Percentiles rank a stretch among this genome's conserved stretches.
Evolutionary conservation across 2,888 invertebrate species (phyloP).

Genomic region (Cataglyphis albicans): DNA sequence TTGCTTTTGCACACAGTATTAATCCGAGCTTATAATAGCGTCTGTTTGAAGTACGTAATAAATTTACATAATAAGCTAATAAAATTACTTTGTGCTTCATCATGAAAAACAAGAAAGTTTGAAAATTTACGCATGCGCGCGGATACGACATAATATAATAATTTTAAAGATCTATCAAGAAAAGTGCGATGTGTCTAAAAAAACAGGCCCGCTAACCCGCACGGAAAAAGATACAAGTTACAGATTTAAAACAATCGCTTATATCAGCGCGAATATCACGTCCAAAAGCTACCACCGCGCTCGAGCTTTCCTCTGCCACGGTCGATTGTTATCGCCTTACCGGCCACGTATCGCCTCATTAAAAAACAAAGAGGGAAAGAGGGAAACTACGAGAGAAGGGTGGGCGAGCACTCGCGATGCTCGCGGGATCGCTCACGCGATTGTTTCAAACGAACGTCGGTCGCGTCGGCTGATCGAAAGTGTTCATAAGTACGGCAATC

Average conservation of each 20-base stretch:
- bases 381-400: slow-evolving; percentile 37
- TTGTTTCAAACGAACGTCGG: slow-evolving; percentile 64
- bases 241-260: not conserved
- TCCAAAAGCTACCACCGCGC: slow-evolving; percentile 29
- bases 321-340: slow-evolving; percentile 47
- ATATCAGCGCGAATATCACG: slow-evolving; percentile 20
- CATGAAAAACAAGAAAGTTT: not conserved
- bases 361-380: slow-evolving; percentile 36
- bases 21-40: slow-evolving; percentile 31
- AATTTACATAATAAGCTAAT: slow-evolving; percentile 21
- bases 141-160: not conserved
- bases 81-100: slow-evolving; percentile 14
- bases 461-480: slow-evolving; percentile 77
- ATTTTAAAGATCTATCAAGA: not conserved
- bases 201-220: not conserved
- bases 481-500: slow-evolving; percentile 81
- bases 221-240: slow-evolving; percentile 9
- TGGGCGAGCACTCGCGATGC: slow-evolving; percentile 40
- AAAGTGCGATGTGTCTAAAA: not conserved
- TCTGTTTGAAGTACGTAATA: slow-evolving; percentile 13
- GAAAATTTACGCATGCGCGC: not conserved
- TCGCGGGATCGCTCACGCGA: slow-evolving; percentile 73
- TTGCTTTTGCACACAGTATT: slow-evolving; percentile 40
- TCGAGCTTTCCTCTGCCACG: slow-evolving; percentile 13
- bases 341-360: slow-evolving; percentile 48